Percentiles rank a stretch among this genome's conserved stretches.
Evolutionary conservation across 2,888 invertebrate genomes (phyloP).

Genomic region (Panzeria rudis): DNA sequence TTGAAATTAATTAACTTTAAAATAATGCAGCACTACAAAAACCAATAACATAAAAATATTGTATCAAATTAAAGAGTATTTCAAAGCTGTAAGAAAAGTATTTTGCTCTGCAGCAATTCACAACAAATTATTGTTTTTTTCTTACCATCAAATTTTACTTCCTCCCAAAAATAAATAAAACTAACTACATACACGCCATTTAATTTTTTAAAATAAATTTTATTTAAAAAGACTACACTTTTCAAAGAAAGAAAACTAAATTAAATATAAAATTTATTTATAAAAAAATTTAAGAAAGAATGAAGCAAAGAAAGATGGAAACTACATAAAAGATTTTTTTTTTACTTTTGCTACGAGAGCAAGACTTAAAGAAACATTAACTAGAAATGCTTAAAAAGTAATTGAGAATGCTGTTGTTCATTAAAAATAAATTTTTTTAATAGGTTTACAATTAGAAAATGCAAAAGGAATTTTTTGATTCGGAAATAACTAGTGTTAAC

Average conservation of each 20-base stretch:
- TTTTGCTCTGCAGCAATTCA: too few species aligned
- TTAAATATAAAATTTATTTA: slow-evolving; percentile 40
- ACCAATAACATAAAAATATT: too few species aligned
- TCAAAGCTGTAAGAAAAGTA: too few species aligned
- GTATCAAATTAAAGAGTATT: too few species aligned
- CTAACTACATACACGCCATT: neutral
- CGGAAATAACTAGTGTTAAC: slow-evolving; percentile 6
- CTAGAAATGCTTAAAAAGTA: slow-evolving; percentile 39
- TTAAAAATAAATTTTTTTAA: slow-evolving; percentile 12
- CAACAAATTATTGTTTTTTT: too few species aligned
- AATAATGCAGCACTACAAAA: too few species aligned
- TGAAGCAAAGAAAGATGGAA: slow-evolving; percentile 28
- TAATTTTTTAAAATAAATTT: slow-evolving; percentile 51
- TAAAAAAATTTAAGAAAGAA: slow-evolving; percentile 57
- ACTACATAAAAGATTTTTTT: slow-evolving; percentile 44
- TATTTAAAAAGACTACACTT: slow-evolving; percentile 68
- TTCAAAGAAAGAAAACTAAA: slow-evolving; percentile 50
- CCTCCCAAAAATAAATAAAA: neutral
- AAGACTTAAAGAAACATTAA: slow-evolving; percentile 15
- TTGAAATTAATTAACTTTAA: too few species aligned
- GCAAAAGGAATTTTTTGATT: slow-evolving; percentile 39
- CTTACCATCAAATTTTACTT: too few species aligned
- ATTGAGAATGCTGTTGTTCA: slow-evolving; percentile 50
- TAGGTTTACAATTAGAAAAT: neutral
- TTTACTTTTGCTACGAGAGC: slow-evolving; percentile 21